These are phyloP conservation scores for Bombus fervidus DNA, from an alignment of 1,140 invertebrate species.

Conservation along the genomic window DNA sequence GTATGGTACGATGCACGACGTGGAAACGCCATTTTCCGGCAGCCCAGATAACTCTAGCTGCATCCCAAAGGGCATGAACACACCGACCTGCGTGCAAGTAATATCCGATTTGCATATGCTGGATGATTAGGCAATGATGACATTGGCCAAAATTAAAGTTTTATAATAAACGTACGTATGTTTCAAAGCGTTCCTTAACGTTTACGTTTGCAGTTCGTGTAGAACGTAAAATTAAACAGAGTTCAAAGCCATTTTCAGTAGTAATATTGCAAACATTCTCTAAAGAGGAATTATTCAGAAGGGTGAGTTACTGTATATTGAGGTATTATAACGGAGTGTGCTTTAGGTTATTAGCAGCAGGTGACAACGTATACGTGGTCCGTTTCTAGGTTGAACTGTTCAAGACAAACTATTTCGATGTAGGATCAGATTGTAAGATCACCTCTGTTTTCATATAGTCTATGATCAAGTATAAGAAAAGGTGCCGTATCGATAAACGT, in stretches of 20 bases:
- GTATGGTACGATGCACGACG: slow-evolving; percentile 85
- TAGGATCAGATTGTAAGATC: background rate
- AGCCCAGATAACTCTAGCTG: slow-evolving; percentile 84
- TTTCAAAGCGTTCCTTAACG: background rate
- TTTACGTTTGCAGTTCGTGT: background rate
- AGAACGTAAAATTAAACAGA: background rate
- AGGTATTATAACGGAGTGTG: no score
- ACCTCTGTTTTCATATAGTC: no score
- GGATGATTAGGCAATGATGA: background rate
- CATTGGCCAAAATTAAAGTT: background rate
- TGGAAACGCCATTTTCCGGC: slow-evolving; percentile 76
- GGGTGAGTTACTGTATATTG: background rate
- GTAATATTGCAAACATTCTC: background rate
- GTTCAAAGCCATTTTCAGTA: background rate
- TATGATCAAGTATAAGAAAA: background rate
- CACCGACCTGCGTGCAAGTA: slow-evolving; percentile 80
- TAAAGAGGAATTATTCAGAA: background rate
- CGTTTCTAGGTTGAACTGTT: background rate
- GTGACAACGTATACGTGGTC: no score
- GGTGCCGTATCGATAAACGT: background rate
- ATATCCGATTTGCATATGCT: background rate
- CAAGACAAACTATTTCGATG: background rate
- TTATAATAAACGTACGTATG: background rate
- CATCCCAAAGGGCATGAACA: slow-evolving; percentile 88
- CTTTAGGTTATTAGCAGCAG: background rate